Evolutionary conservation across 2,113 vertebrate genomes (phyloP).

Genomic region (Crocuta crocuta): DNA sequence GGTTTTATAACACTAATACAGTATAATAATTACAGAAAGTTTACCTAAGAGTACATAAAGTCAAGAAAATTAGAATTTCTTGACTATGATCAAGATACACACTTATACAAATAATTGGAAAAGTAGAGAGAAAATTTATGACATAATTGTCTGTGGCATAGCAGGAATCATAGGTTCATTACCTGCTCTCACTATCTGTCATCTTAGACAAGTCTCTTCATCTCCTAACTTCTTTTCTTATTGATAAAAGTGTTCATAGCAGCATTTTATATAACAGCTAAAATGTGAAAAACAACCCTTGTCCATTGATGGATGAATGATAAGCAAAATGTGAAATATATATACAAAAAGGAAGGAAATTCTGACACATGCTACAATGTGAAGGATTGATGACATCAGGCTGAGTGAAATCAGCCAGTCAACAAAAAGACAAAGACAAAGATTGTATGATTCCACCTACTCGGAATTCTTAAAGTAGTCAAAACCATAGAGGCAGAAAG

Average conservation of each 20-base stretch:
- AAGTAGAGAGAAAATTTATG: background rate
- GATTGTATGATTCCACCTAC: background rate
- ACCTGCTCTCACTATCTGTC: background rate
- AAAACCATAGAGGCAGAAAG: background rate
- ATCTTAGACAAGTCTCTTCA: background rate
- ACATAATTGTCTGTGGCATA: background rate
- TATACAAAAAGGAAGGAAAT: background rate
- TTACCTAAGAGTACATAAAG: slow-evolving; percentile 28
- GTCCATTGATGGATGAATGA: background rate
- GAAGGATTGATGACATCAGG: background rate
- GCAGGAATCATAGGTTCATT: background rate
- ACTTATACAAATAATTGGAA: background rate
- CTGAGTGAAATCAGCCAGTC: background rate
- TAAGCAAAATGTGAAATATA: background rate
- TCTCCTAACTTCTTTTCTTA: background rate
- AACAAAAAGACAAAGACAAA: background rate
- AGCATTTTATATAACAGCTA: background rate
- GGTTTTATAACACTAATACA: slow-evolving; percentile 56
- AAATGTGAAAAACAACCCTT: background rate
- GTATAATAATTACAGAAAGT: slow-evolving; percentile 70
- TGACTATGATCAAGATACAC: background rate
- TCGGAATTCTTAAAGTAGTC: background rate
- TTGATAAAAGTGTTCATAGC: background rate
- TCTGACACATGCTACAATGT: background rate
- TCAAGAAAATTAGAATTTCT: slow-evolving; percentile 73